These are phyloP conservation scores for Trematomus bernacchii DNA, from an alignment of 2,797 vertebrate genomes.

Conservation along the genomic window DNA sequence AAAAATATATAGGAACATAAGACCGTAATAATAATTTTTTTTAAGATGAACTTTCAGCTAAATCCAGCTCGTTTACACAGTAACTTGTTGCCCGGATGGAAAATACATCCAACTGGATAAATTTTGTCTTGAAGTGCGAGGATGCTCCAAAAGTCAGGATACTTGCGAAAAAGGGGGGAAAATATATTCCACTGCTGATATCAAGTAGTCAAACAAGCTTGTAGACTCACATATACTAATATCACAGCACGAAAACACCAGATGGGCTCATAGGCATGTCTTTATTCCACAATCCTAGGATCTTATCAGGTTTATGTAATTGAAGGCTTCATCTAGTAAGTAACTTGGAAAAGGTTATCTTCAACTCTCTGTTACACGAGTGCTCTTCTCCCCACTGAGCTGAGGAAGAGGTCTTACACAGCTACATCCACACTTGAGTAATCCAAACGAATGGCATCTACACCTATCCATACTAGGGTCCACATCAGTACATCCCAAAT, in stretches of 20 bases:
- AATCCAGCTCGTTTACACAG: slow-evolving; percentile 56
- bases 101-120: slow-evolving; percentile 73
- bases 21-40: slow-evolving; percentile 42
- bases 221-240: slow-evolving; percentile 41
- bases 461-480: slow-evolving; percentile 71
- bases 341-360: slow-evolving; percentile 52
- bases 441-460: slow-evolving; percentile 77
- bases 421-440: slow-evolving; percentile 84
- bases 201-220: slow-evolving; percentile 34
- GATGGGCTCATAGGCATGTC: slow-evolving; percentile 42
- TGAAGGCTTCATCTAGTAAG: slow-evolving; percentile 39
- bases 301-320: slow-evolving; percentile 27
- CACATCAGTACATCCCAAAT: slow-evolving; percentile 79
- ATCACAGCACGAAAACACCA: slow-evolving; percentile 69
- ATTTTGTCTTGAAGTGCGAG: slow-evolving; percentile 41
- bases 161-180: slow-evolving; percentile 19
- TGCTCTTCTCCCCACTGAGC: slow-evolving; percentile 56
- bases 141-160: slow-evolving; percentile 48
- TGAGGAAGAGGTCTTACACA: slow-evolving; percentile 56
- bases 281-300: slow-evolving; percentile 74
- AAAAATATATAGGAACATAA: slow-evolving; percentile 54
- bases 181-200: slow-evolving; percentile 72
- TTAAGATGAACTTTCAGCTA: slow-evolving; percentile 55
- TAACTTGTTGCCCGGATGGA: slow-evolving; percentile 44
- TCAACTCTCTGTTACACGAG: slow-evolving; percentile 40